phyloP scores from a whole-genome alignment of 2,888 invertebrate species.

The Automeris io region DNA sequence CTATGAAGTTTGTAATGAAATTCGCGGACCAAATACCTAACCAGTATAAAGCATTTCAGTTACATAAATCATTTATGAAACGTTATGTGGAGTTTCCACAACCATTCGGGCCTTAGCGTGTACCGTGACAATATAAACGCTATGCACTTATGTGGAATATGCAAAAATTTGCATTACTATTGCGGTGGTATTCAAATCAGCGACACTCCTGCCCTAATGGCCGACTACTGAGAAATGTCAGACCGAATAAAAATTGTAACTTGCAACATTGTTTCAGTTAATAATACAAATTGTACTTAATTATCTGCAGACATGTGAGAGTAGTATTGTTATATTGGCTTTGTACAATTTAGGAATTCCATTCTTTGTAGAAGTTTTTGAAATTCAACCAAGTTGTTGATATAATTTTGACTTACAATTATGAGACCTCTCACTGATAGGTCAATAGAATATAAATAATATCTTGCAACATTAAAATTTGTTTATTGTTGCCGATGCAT shows the following conservation, averaged over 20 bases:
- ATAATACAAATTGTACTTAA: too few species aligned
- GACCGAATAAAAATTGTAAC: constrained; percentile 5
- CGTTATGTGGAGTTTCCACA: constrained; percentile 12
- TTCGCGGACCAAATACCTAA: constrained; percentile 23
- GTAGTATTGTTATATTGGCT: too few species aligned
- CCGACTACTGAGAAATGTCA: constrained; percentile 8
- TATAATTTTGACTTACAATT: too few species aligned
- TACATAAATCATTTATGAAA: constrained; percentile 37
- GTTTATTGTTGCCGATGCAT: too few species aligned
- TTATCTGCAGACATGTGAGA: neutral
- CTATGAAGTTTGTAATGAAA: neutral
- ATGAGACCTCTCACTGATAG: too few species aligned
- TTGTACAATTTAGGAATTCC: too few species aligned
- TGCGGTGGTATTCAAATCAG: constrained; percentile 25
- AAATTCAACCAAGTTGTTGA: too few species aligned
- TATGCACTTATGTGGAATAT: constrained; percentile 23
- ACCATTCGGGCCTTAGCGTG: constrained; percentile 9
- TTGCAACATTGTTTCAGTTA: constrained; percentile 18
- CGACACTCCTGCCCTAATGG: constrained; percentile 13
- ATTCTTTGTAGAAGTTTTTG: too few species aligned
- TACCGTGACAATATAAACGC: constrained; percentile 14
- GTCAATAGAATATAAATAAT: too few species aligned
- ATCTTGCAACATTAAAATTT: too few species aligned
- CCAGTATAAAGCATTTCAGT: constrained; percentile 37
- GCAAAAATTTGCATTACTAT: constrained; percentile 25